Conservation (phyloP, 2,888 invertebrate species). For the Xylota sylvarum region DNA sequence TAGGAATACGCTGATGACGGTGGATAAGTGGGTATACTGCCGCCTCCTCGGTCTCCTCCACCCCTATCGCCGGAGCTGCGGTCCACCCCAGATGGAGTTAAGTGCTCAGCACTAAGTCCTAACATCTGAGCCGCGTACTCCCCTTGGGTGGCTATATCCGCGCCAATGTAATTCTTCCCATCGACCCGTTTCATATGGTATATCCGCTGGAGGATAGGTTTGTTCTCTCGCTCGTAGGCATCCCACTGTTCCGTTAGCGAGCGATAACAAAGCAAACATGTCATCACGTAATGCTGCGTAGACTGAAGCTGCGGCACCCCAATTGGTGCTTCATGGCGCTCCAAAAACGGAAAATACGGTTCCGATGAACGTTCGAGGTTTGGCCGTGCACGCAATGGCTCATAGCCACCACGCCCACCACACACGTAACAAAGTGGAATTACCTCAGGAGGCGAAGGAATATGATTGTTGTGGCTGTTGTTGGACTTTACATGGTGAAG, state of each 20-base stretch:
- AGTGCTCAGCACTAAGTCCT: constrained; percentile 89
- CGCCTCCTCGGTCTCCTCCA: constrained; percentile 43
- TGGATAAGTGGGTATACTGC: constrained; percentile 57
- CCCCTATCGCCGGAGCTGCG: constrained; percentile 62
- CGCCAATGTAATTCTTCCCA: constrained; percentile 95
- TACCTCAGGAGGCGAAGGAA: constrained; percentile 77
- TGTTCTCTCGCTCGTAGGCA: constrained; percentile 92
- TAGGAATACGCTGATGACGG: constrained; percentile 79
- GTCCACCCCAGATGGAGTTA: constrained; percentile 76
- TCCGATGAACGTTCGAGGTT: constrained; percentile 89
- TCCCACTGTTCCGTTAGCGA: constrained; percentile 97
- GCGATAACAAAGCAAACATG: constrained; percentile 94
- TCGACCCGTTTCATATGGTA: constrained; percentile 97
- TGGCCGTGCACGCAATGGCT: constrained; percentile 88
- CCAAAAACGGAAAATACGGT: constrained; percentile 96
- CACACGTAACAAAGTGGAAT: constrained; percentile 89
- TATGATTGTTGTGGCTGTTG: constrained; percentile 72
- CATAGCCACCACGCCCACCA: constrained; percentile 89
- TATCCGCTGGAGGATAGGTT: constrained; percentile 93
- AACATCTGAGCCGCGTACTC: constrained; percentile 96
- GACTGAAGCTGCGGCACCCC: constrained; percentile 86
- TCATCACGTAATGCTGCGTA: constrained; percentile 87
- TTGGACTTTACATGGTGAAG: constrained; percentile 58
- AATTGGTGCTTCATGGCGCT: constrained; percentile 93
- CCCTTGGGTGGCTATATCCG: constrained; percentile 95